These are phyloP conservation scores for Sebastes matsubarae DNA, from an alignment of 2,797 vertebrate species.

Conservation along the genomic window DNA sequence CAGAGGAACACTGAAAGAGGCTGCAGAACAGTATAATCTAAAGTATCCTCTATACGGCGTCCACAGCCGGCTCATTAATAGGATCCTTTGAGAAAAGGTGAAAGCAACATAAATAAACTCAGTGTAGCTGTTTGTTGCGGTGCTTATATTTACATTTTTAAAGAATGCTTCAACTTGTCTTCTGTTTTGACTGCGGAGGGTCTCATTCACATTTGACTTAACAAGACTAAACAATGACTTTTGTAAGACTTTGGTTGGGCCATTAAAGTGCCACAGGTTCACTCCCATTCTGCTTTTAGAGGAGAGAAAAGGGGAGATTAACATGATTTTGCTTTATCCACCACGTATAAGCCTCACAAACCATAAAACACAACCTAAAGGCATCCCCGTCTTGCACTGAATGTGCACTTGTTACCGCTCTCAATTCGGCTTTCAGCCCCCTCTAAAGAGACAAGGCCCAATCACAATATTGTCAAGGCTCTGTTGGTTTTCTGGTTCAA, in stretches of 20 bases:
- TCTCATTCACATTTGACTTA: slow-evolving; percentile 67
- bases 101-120: slow-evolving; percentile 34
- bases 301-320: slow-evolving; percentile 77
- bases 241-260: slow-evolving; percentile 59
- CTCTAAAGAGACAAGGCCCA: slow-evolving; percentile 88
- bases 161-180: slow-evolving; percentile 28
- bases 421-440: slow-evolving; percentile 87
- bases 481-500: slow-evolving; percentile 98
- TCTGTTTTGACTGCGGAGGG: slow-evolving; percentile 49
- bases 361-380: slow-evolving; percentile 83
- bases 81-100: not conserved
- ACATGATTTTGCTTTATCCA: slow-evolving; percentile 81
- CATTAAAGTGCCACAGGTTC: slow-evolving; percentile 75
- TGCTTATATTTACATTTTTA: slow-evolving; percentile 51
- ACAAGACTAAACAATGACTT: slow-evolving; percentile 68
- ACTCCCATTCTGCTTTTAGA: slow-evolving; percentile 64
- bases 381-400: slow-evolving; percentile 79
- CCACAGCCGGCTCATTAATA: not conserved
- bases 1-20: not conserved
- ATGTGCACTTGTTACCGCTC: slow-evolving; percentile 88
- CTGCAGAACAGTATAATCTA: not conserved
- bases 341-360: slow-evolving; percentile 71
- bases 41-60: not conserved
- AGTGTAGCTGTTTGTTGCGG: slow-evolving; percentile 1
- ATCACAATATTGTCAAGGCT: slow-evolving; percentile 93